Percentiles rank a stretch among this genome's conserved stretches.
Conservation (phyloP, 2,888 invertebrate genomes). For the Lissocephala sabroskyi region DNA sequence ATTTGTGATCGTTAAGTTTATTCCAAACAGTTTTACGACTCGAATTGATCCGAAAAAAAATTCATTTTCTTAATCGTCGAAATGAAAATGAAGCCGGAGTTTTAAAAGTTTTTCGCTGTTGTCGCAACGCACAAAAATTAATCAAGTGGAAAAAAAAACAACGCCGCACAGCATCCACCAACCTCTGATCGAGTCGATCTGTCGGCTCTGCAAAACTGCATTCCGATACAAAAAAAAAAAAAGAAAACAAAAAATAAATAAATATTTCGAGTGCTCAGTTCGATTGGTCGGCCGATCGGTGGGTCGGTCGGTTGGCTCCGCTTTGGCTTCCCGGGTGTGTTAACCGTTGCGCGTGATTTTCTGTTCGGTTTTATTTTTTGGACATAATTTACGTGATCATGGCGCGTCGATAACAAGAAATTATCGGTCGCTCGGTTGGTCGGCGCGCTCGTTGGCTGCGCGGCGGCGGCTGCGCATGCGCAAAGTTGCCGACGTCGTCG, state of each 20-base stretch:
- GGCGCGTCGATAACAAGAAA: conserved; percentile 66
- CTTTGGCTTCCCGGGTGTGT: conserved; percentile 15
- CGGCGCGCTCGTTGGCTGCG: no score
- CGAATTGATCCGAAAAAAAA: conserved; percentile 17
- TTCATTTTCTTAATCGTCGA: not conserved
- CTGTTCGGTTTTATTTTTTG: conserved; percentile 30
- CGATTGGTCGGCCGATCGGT: no score
- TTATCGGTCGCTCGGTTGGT: no score
- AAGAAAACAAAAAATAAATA: no score
- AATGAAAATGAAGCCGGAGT: conserved; percentile 26
- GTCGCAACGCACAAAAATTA: conserved; percentile 34
- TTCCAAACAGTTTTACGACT: conserved; percentile 29
- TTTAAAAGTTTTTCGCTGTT: conserved; percentile 33
- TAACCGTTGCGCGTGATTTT: conserved; percentile 1
- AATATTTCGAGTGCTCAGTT: not conserved
- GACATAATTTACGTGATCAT: conserved; percentile 67
- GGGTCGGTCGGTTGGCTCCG: no score
- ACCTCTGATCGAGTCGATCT: conserved; percentile 20
- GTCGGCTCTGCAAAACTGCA: not conserved
- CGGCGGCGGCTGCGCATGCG: conserved; percentile 55
- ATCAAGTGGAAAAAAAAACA: conserved; percentile 21
- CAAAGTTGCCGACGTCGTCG: conserved; percentile 15
- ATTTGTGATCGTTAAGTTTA: conserved; percentile 30
- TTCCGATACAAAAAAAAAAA: not conserved
- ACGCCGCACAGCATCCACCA: no score